Conservation (phyloP, 2,113 vertebrate genomes). For the Oncorhynchus nerka region DNA sequence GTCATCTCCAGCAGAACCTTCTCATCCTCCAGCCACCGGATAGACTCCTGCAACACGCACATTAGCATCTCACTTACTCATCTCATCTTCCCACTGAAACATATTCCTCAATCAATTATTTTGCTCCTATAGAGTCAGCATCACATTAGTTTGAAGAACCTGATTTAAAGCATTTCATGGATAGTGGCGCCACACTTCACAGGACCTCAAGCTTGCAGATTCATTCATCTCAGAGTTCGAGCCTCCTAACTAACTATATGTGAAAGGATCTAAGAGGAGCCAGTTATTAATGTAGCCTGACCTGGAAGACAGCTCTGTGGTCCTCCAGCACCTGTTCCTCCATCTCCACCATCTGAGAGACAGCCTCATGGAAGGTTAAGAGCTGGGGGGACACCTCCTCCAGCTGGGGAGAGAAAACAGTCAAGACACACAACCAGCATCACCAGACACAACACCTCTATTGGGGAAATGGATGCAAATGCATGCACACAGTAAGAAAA, state of each 20-base stretch:
- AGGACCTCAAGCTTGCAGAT: no score
- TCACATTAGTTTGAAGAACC: no score
- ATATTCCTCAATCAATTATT: background rate
- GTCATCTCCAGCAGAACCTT: conserved; percentile 96
- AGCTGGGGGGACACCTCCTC: conserved; percentile 97
- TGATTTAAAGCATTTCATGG: no score
- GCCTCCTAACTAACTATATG: background rate
- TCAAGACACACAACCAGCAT: background rate
- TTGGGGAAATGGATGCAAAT: background rate
- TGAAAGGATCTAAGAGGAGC: background rate
- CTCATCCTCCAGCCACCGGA: conserved; percentile 95
- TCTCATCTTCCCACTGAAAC: background rate
- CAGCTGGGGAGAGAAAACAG: conserved; percentile 75
- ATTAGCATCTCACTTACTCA: background rate
- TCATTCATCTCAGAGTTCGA: background rate
- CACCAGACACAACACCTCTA: background rate
- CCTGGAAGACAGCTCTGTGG: conserved; percentile 95
- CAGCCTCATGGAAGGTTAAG: conserved; percentile 96
- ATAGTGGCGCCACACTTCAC: no score
- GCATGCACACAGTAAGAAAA: background rate
- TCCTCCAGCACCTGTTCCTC: conserved; percentile 97
- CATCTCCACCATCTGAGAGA: conserved; percentile 98
- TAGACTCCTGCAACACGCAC: conserved; percentile 83
- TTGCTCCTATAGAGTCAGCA: background rate
- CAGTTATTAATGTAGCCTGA: conserved; percentile 49